A percentile compares a stretch with the other conserved stretches of the same genome.
phyloP scores from a whole-genome alignment of 2,113 vertebrate species.

The Dicrurus megarhynchus region DNA sequence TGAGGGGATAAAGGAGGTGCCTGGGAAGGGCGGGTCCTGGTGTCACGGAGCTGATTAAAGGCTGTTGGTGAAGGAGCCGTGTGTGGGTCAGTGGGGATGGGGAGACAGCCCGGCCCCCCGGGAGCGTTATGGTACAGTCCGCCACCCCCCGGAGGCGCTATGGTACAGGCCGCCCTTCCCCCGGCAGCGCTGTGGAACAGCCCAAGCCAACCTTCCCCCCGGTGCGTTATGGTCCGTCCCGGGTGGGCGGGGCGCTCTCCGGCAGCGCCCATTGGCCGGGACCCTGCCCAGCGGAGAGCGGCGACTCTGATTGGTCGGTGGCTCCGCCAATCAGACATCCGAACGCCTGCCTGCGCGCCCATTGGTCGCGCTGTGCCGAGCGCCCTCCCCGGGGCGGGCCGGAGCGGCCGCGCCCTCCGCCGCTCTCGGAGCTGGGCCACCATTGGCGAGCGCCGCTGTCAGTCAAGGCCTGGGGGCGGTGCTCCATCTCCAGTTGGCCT shows the following conservation, averaged over 20 bases:
- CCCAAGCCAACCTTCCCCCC: accelerated
- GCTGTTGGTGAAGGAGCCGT: background rate
- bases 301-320: accelerated
- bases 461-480: accelerated
- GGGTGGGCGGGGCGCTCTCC: background rate
- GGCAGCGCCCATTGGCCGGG: background rate
- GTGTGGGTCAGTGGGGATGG: accelerated
- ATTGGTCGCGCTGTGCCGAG: accelerated
- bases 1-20: background rate
- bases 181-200: background rate
- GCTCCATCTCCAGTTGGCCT: accelerated
- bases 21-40: background rate
- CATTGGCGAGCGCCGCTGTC: accelerated
- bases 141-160: no score
- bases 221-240: background rate
- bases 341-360: accelerated
- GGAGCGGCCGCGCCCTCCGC: accelerated
- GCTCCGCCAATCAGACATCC: accelerated
- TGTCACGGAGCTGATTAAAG: background rate
- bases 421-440: accelerated
- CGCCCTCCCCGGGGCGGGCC: accelerated
- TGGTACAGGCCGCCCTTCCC: background rate
- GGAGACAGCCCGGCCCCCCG: no score
- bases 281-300: accelerated
- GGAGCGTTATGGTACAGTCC: background rate